Percentiles rank a stretch among this genome's conserved stretches.
phyloP scores from a whole-genome alignment of 2,888 invertebrate species.

The Napeogenes sylphis region DNA sequence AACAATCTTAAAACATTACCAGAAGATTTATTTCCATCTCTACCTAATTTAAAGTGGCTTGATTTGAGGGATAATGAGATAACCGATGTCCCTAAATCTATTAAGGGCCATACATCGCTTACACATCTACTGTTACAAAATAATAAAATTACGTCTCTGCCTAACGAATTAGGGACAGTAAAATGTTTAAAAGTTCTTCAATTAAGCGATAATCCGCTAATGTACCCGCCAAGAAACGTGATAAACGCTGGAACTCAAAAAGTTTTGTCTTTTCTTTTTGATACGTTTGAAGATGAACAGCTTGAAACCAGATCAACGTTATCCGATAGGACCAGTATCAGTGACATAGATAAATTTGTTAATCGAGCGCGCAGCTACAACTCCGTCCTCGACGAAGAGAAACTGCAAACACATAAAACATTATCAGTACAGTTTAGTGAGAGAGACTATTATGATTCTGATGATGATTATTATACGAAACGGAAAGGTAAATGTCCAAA shows the following conservation, averaged over 20 bases:
- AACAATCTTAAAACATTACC: slow-evolving; percentile 76
- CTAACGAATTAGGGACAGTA: slow-evolving; percentile 80
- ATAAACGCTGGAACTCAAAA: slow-evolving; percentile 69
- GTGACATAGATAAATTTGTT: slow-evolving; percentile 37
- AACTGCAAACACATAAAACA: slow-evolving; percentile 40
- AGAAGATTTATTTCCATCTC: slow-evolving; percentile 75
- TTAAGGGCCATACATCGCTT: slow-evolving; percentile 76
- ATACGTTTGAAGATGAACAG: slow-evolving; percentile 51
- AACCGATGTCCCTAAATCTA: slow-evolving; percentile 71
- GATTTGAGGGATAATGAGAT: slow-evolving; percentile 81
- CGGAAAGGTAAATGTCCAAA: slow-evolving; percentile 60
- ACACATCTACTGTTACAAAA: slow-evolving; percentile 81
- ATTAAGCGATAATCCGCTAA: slow-evolving; percentile 79
- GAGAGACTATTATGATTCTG: slow-evolving; percentile 45
- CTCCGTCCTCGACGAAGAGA: slow-evolving; percentile 55
- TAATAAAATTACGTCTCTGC: slow-evolving; percentile 78
- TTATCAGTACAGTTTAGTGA: slow-evolving; percentile 56
- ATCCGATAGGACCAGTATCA: slow-evolving; percentile 42
- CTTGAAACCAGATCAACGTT: slow-evolving; percentile 52
- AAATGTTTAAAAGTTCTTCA: slow-evolving; percentile 79
- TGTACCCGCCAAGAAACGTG: slow-evolving; percentile 76
- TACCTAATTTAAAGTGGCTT: slow-evolving; percentile 79
- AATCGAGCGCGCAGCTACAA: slow-evolving; percentile 55
- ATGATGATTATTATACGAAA: slow-evolving; percentile 48
- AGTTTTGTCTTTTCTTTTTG: slow-evolving; percentile 54